Base-by-base conservation (phyloP, 1,140 invertebrate species). In the Penaeus chinensis region DNA sequence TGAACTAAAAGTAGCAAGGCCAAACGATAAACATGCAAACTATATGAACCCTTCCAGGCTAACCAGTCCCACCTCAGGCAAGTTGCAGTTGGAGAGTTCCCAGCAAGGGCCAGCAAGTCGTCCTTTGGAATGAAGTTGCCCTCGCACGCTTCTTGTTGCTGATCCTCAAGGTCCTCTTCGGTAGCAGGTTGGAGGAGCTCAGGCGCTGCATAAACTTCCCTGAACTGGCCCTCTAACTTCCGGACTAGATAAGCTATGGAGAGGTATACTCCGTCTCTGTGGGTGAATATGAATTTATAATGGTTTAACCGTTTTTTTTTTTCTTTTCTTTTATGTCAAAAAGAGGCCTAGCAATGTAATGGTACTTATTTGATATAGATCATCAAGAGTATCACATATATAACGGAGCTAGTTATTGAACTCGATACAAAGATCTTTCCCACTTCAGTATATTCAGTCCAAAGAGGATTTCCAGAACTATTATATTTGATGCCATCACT, bases 171-270 rank as follows among this genome's bases (percentile, higher is more conserved):
- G 42, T 74, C n/a, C n/a, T 19, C 71, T 8, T 74, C 18, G 4
- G 24, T 8, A 18, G 13, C 10, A 7, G 24, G 71, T 32, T 37
- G 13, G 0, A 27, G 27, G 32, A 5, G 16, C 13, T 74, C 71
- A 32, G 71, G 71, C 7, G 69, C 69, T 24, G 71, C 71, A 27
- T 74, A 37, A 19, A 18, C 27, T 37, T 74, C 71, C 42, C 71
- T 24, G 71, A 74, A 74, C 24, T 74, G 71, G 24, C 71, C 42
- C n/a, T 74, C 71, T 4, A 74, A 20, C 42, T 74, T 74, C n/a
- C 71, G 22, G 42, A 74, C 71, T 32, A 74, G n/a, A 24, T 74
- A 74, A 1, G 71, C 71, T 19, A 74, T 74, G n/a, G 71, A 27
- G 27, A 74, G n/a, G 24, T 74, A 74, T 27, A 27, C 71, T 27